Percentiles rank a stretch among this genome's conserved stretches.
phyloP scores from a whole-genome alignment of 1,140 invertebrate genomes.

The Formica selysi region DNA sequence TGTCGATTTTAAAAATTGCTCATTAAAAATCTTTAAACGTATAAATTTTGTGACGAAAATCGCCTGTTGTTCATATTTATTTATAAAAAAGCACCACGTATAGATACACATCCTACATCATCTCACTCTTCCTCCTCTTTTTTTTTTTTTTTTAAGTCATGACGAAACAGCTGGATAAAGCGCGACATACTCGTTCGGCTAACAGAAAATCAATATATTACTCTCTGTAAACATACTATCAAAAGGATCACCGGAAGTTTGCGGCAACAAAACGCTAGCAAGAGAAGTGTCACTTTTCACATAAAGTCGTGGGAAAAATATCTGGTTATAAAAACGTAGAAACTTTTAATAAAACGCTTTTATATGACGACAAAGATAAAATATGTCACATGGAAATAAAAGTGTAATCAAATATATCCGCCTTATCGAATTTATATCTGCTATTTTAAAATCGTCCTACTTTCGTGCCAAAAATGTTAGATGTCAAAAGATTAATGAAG shows the following conservation, averaged over 20 bases:
- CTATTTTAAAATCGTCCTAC: neutral
- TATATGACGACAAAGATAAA: constrained; percentile 54
- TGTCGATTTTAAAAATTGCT: neutral
- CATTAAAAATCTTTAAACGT: neutral
- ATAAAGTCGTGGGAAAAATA: constrained; percentile 26
- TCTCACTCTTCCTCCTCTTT: too few relatives aligned
- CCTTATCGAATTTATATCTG: constrained; percentile 31
- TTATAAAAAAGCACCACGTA: neutral
- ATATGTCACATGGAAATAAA: constrained; percentile 67
- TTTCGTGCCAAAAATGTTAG: constrained; percentile 2
- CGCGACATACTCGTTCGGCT: constrained; percentile 41
- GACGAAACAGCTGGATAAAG: constrained; percentile 65
- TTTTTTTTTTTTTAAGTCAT: constrained; percentile 46
- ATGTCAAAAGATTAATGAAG: neutral
- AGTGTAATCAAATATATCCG: constrained; percentile 56
- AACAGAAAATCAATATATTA: constrained; percentile 77
- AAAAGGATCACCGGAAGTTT: constrained; percentile 66
- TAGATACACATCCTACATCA: neutral
- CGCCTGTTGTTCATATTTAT: neutral
- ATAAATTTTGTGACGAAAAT: neutral
- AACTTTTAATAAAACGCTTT: constrained; percentile 52
- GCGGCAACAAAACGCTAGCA: constrained; percentile 38
- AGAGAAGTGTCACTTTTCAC: constrained; percentile 8
- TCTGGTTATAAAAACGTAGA: constrained; percentile 63
- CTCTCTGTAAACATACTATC: constrained; percentile 56